Conservation (phyloP, 2,113 vertebrate genomes). For the Seriola quinqueradiata region DNA sequence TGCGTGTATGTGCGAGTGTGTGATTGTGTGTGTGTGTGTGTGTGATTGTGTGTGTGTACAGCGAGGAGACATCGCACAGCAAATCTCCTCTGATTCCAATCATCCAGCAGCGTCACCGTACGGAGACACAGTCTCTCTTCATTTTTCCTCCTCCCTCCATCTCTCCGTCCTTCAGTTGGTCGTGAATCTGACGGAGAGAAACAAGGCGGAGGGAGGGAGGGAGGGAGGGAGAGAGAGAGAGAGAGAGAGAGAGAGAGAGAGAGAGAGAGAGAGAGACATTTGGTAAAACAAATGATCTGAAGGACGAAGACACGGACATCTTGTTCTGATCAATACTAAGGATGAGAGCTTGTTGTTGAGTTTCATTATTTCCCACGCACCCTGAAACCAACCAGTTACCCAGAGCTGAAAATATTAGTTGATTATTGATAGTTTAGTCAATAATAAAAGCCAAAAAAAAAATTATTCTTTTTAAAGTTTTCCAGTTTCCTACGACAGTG, state of each 20-base stretch:
- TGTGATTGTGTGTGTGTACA: slow-evolving; percentile 51
- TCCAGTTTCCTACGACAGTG: no score
- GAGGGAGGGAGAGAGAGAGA: not conserved
- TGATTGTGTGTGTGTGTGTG: slow-evolving; percentile 32
- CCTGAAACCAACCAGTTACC: not conserved
- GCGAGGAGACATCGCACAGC: slow-evolving; percentile 78
- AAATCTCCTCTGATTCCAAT: slow-evolving; percentile 68
- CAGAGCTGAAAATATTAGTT: not conserved
- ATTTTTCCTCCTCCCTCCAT: not conserved
- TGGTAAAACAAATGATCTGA: slow-evolving; percentile 1
- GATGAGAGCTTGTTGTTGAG: no score
- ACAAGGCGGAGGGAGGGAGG: not conserved
- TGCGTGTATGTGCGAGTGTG: slow-evolving; percentile 44
- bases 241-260: not conserved
- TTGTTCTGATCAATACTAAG: not conserved
- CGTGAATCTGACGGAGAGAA: slow-evolving; percentile 59
- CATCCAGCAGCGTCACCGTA: slow-evolving; percentile 56
- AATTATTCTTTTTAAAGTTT: no score
- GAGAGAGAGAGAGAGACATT: not conserved
- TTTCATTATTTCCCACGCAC: not conserved
- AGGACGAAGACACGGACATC: not conserved
- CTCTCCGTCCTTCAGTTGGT: slow-evolving; percentile 53
- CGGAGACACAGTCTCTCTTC: slow-evolving; percentile 68
- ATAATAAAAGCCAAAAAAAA: no score
- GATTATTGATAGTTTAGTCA: not conserved